Evolutionary conservation across 2,797 vertebrate species (phyloP).

Genomic region (Lepus townsendii): DNA sequence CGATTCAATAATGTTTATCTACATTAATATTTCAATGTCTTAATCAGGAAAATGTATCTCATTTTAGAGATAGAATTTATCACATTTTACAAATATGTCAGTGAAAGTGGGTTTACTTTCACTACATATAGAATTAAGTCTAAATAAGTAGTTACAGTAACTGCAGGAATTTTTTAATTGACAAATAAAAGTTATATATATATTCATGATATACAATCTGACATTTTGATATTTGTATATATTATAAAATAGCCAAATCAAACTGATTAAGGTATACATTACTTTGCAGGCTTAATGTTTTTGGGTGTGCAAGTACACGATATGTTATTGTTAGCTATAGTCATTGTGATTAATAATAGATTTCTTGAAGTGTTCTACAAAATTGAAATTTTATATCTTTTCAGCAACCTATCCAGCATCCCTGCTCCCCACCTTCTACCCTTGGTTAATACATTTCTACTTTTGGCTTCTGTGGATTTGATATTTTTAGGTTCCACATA

Average conservation of each 20-base stretch:
- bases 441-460: neutral
- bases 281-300: neutral
- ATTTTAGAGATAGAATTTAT: slow-evolving; percentile 24
- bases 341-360: neutral
- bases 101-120: neutral
- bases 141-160: neutral
- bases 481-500: neutral
- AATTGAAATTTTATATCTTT: neutral
- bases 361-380: neutral
- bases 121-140: neutral
- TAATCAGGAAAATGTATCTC: neutral
- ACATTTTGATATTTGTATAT: no score
- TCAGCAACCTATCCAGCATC: neutral
- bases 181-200: no score
- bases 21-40: neutral
- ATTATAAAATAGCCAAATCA: no score
- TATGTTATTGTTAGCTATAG: neutral
- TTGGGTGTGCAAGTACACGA: neutral
- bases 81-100: slow-evolving; percentile 4
- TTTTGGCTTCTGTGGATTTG: neutral
- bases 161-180: neutral
- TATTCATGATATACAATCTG: no score
- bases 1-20: neutral
- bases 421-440: no score
- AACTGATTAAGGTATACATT: neutral